Evolutionary conservation across 2,888 invertebrate species (phyloP).

Genomic region (Stenoptilia bipunctidactyla): DNA sequence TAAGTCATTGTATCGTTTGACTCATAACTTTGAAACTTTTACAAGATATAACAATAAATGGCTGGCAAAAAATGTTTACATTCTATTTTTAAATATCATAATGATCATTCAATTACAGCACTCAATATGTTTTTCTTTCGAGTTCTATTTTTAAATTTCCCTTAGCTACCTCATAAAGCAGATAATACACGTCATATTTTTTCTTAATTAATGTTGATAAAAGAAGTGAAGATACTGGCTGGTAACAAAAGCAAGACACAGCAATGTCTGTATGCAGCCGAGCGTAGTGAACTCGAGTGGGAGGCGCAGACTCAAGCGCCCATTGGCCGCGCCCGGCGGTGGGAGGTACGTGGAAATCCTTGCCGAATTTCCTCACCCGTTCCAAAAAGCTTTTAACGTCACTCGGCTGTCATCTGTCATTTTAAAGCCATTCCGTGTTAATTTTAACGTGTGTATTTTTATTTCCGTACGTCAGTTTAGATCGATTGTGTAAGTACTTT

Average conservation of each 20-base stretch:
- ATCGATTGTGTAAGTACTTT: too few relatives aligned
- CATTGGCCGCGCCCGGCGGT: conserved; percentile 58
- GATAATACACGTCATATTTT: too few relatives aligned
- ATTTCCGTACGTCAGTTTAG: too few relatives aligned
- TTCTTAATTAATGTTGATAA: too few relatives aligned
- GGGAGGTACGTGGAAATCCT: conserved; percentile 54
- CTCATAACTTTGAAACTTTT: too few relatives aligned
- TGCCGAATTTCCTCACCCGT: conserved; percentile 43
- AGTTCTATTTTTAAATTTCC: background rate
- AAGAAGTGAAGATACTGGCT: too few relatives aligned
- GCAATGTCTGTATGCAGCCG: conserved; percentile 19
- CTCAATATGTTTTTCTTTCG: background rate
- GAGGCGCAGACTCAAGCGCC: conserved; percentile 29
- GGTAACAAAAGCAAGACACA: too few relatives aligned
- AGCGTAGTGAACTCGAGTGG: conserved; percentile 26
- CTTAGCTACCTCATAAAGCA: too few relatives aligned
- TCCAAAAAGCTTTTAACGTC: conserved; percentile 62
- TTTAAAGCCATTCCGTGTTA: conserved; percentile 22
- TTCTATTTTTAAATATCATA: background rate
- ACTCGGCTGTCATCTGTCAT: conserved; percentile 42
- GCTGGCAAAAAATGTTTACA: too few relatives aligned
- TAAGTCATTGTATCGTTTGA: too few relatives aligned
- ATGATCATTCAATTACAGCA: background rate
- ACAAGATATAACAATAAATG: too few relatives aligned
- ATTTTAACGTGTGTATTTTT: too few relatives aligned